Evolutionary conservation across 2,888 invertebrate species (phyloP), one percentile per base, ranked within the genome.

Genomic region (Drosophila pegasa): DNA sequence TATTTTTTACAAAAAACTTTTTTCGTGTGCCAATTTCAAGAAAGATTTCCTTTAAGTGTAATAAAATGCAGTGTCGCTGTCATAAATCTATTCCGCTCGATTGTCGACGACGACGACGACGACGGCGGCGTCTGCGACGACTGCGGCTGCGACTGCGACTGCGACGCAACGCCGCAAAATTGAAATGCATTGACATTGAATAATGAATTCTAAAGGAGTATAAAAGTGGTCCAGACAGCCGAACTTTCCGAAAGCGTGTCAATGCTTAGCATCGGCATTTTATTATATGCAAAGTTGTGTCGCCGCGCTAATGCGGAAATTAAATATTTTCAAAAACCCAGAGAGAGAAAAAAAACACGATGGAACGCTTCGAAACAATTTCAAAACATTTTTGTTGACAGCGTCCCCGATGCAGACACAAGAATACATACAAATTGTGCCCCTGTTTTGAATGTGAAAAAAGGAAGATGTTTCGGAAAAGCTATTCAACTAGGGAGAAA

Each of bases 61-160:
- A 87, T 88, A 87, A 89, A 86, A 88, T 89, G 85, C 89, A 86
- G 85, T 85, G 84, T 74, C 75, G 75, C 85, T 85, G 83, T 86
- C 89, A 88, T 87, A 87, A 87, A 87, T 87, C 88, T 88, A 89
- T 88, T 88, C 88, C 88, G 78, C 80, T 89, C 89, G 78, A 89
- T 87, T 89, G 80, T 89, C 88, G 82, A 64, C 83, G 51, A 54
- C 60, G 22, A 9, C 25, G 9, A 7, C 7, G 12, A 2, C 63
- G 64, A 51, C 37, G 12, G 1, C 64, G 12, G 1, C 64, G 80
- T 89, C 88, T 79, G 62, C 83, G 51, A 54, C 60, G 22, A 9
- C 25, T n/a, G n/a, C n/a, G n/a, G n/a, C n/a, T n/a, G n/a, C n/a
- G 9, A 7, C 7, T 6, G 1, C 63, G 64, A 51, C 37, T 8